Percentiles rank a stretch among this genome's conserved stretches.
Evolutionary conservation across 2,797 vertebrate genomes (phyloP).

Genomic region (Sebastes kiyomatsui): DNA sequence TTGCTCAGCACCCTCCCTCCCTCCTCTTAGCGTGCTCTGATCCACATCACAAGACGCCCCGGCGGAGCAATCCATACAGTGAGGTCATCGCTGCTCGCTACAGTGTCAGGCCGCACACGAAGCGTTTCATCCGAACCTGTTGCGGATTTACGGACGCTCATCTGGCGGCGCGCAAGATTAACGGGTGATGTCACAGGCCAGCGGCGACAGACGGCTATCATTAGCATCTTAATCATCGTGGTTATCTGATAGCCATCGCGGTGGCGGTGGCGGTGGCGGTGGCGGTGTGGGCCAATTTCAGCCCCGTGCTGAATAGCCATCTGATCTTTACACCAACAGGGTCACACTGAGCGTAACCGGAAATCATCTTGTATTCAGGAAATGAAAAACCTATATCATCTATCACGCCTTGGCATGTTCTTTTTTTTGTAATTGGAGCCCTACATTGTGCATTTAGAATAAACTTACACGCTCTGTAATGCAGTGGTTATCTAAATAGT

Average conservation of each 20-base stretch:
- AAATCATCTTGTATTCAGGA: constrained; percentile 23
- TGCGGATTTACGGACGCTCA: constrained; percentile 28
- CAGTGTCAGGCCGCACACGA: constrained; percentile 3
- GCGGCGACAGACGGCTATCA: constrained; percentile 54
- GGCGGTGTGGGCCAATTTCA: constrained; percentile 23
- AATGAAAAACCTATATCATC: constrained; percentile 31
- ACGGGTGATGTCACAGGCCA: constrained; percentile 24
- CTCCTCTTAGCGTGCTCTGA: constrained; percentile 2
- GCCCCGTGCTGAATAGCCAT: neutral
- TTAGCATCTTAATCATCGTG: constrained; percentile 59
- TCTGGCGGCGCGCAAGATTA: constrained; percentile 25
- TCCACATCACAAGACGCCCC: constrained; percentile 18
- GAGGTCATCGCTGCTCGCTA: constrained; percentile 19
- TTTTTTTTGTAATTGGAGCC: constrained; percentile 13
- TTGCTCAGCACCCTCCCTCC: constrained; percentile 15
- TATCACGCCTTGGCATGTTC: neutral
- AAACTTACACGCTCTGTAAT: neutral
- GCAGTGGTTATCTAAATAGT: constrained; percentile 40
- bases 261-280: neutral
- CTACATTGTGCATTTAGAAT: neutral
- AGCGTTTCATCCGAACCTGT: constrained; percentile 50
- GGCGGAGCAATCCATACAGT: constrained; percentile 7
- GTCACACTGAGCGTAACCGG: constrained; percentile 10
- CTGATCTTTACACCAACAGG: constrained; percentile 27
- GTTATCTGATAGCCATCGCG: constrained; percentile 44